Base-by-base conservation (phyloP, 1,140 invertebrate genomes). In the Euschistus heros region DNA sequence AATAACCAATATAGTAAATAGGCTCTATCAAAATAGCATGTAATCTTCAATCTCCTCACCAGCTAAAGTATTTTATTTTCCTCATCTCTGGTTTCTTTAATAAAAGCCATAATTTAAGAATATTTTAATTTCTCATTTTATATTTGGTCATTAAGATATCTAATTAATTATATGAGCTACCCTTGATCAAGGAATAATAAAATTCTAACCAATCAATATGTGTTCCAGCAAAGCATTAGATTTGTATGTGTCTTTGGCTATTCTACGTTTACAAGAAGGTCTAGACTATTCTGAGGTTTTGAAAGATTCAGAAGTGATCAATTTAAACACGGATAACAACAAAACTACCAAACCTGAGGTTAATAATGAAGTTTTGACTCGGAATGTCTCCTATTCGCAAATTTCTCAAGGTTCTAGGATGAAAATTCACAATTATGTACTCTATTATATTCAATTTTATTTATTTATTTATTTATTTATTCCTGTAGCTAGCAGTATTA, bases 171-270 rank as follows among this genome's bases (percentile, higher is more conserved):
- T 30, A 5, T 30, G 8, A 30, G 30, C 30, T 30, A 30, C 8
- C 30, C 8, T 30, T 30, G 13, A 37, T 37, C 13, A 37, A 37
- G 33, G 10, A 37, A 37, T 10, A 1, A 37, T 37, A 37, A 1
- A n/a, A 8, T 18, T 18, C 5, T 17, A 18, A 50, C n/a, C 6
- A n/a, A 18, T 50, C n/a, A 18, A 2, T 57, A 61, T 37, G 54
- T 50, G 6, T 61, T 55, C 73, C 75, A 95, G 92, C 76, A 92
- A 92, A 79, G 91, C 93, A 0, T 81, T 98, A 69, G 93, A 98
- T 76, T 84, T 94, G 77, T 88, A 97, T 73, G 82, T 93, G 76
- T 91, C 92, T 8, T 83, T 98, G 26, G 91, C 87, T 10, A 85
- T 98, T 65, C 76, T 98, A 5, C 81, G 93, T 54, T 78, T 94